These are phyloP conservation scores for Stichodactyla helianthus DNA, from an alignment of 64 coral and sea anemone species.

Conservation along the genomic window DNA sequence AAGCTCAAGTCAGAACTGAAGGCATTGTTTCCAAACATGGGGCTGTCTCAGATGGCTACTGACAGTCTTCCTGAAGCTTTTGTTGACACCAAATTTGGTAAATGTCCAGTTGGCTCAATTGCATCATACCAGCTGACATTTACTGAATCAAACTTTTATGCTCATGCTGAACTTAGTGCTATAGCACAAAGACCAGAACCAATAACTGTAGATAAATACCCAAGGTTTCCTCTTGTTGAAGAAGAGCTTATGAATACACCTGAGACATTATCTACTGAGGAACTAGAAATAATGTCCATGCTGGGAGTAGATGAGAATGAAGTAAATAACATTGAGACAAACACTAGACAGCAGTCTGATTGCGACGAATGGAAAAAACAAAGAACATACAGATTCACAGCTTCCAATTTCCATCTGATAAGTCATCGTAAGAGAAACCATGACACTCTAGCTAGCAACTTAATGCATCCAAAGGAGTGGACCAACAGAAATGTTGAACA, in stretches of 20 bases:
- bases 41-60: conserved; percentile 7
- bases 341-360: conserved; percentile 10
- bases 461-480: background rate
- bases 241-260: conserved; percentile 1
- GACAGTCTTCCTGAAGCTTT: background rate
- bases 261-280: background rate
- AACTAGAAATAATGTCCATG: conserved; percentile 22
- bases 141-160: conserved; percentile 45
- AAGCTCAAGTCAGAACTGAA: background rate
- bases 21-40: conserved; percentile 17
- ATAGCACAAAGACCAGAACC: background rate
- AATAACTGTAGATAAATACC: background rate
- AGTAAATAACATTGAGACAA: conserved; percentile 28
- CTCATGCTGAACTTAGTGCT: conserved; percentile 18
- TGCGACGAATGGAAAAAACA: conserved; percentile 38
- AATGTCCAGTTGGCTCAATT: conserved; percentile 30
- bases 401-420: conserved; percentile 27
- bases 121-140: conserved; percentile 29
- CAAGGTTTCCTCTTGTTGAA: conserved; percentile 24
- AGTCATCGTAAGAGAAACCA: conserved; percentile 11
- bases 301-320: conserved; percentile 19
- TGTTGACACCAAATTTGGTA: conserved; percentile 22
- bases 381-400: conserved; percentile 14
- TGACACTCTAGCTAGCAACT: background rate
- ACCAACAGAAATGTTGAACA: background rate